phyloP scores from a whole-genome alignment of 2,113 vertebrate species.

The Varanus salvator region DNA sequence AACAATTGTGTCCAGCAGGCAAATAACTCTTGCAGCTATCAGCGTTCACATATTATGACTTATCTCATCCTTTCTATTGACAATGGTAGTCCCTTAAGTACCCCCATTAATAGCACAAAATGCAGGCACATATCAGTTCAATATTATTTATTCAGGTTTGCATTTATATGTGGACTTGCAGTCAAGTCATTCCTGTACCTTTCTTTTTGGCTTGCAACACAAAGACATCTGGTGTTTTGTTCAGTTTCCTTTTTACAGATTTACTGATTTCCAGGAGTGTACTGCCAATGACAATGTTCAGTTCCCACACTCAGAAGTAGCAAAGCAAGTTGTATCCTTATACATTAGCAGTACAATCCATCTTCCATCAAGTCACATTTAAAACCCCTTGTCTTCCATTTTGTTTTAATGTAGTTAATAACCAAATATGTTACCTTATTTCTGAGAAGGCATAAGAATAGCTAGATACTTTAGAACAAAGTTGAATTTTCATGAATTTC shows the following conservation, averaged over 20 bases:
- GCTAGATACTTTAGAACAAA: not conserved
- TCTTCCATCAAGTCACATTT: slow-evolving; percentile 4
- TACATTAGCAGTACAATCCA: not conserved
- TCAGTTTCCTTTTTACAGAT: slow-evolving; percentile 48
- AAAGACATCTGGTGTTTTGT: slow-evolving; percentile 38
- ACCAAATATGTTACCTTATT: not conserved
- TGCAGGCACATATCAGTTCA: too few species aligned
- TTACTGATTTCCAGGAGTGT: slow-evolving; percentile 28
- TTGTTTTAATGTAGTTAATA: not conserved
- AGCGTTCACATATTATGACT: slow-evolving; percentile 15
- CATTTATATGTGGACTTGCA: slow-evolving; percentile 2
- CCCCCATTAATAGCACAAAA: not conserved
- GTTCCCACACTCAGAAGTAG: not conserved
- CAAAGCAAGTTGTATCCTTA: slow-evolving; percentile 1
- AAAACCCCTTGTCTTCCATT: not conserved
- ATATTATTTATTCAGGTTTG: slow-evolving; percentile 19
- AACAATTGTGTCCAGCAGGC: not conserved
- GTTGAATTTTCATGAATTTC: not conserved
- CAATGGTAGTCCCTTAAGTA: not conserved
- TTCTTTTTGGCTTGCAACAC: slow-evolving; percentile 17
- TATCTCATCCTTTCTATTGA: slow-evolving; percentile 19
- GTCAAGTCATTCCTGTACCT: not conserved
- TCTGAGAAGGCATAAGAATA: too few species aligned
- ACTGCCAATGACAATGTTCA: not conserved
- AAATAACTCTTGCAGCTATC: not conserved